These are phyloP conservation scores for Chrysochloris asiatica DNA, from an alignment of 2,113 vertebrate species.

Conservation along the genomic window DNA sequence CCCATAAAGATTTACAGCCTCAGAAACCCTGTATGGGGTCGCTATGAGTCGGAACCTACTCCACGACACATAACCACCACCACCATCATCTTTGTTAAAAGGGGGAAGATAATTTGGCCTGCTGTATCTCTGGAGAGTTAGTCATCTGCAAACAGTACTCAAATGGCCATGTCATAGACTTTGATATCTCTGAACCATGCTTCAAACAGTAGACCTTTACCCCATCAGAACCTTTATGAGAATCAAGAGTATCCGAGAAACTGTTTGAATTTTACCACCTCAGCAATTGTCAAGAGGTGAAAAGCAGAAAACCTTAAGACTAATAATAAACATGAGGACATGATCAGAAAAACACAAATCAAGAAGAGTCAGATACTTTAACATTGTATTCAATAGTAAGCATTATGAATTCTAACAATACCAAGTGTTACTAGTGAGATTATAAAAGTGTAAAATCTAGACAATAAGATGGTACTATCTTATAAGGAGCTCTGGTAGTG, in stretches of 20 bases:
- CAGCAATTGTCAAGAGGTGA: not conserved
- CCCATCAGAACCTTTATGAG: not conserved
- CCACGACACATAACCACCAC: too few relatives aligned
- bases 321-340: not conserved
- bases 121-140: not conserved
- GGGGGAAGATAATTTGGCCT: not conserved
- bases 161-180: not conserved
- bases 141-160: not conserved
- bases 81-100: not conserved
- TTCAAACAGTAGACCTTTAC: constrained; percentile 18
- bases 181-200: not conserved
- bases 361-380: not conserved
- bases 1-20: too few relatives aligned
- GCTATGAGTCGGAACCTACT: too few relatives aligned
- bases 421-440: not conserved
- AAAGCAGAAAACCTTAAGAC: not conserved
- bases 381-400: not conserved
- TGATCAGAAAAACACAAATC: not conserved
- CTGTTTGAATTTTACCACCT: not conserved
- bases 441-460: not conserved
- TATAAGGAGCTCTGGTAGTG: not conserved
- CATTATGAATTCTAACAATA: not conserved
- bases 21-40: too few relatives aligned
- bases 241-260: constrained; percentile 30
- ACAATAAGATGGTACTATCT: not conserved